Evolutionary conservation across 2,888 invertebrate species (phyloP).

Genomic region (Meta bourneti): DNA sequence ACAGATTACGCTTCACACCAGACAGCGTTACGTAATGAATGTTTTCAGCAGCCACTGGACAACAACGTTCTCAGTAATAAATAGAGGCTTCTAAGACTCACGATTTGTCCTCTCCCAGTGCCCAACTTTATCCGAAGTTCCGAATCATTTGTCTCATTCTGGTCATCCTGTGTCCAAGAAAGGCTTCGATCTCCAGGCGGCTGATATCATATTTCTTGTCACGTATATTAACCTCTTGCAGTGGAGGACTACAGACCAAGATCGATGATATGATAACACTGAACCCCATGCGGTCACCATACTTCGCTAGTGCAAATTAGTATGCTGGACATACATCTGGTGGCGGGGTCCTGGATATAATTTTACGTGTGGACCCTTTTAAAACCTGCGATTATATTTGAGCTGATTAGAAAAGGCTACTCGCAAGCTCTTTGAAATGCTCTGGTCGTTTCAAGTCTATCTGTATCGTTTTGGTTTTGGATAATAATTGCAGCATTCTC

Average conservation of each 20-base stretch:
- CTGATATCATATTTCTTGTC: constrained; percentile 27
- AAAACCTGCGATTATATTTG: too few relatives aligned
- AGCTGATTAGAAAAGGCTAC: too few relatives aligned
- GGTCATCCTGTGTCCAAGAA: constrained; percentile 7
- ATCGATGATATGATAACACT: background rate
- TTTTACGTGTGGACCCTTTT: too few relatives aligned
- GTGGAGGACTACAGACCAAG: background rate
- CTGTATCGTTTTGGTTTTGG: too few relatives aligned
- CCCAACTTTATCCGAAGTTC: constrained; percentile 12
- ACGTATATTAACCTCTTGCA: background rate
- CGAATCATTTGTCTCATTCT: constrained; percentile 22
- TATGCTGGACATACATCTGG: background rate
- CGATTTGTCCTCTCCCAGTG: background rate
- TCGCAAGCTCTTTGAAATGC: too few relatives aligned
- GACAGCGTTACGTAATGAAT: too few relatives aligned
- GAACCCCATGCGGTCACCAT: background rate
- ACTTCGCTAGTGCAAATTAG: background rate
- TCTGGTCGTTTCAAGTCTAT: too few relatives aligned
- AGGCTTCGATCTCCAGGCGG: constrained; percentile 8
- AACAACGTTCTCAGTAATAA: background rate
- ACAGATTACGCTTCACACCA: too few relatives aligned
- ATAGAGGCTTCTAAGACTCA: background rate
- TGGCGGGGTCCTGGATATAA: too few relatives aligned
- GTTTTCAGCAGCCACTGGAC: too few relatives aligned
- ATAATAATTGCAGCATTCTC: too few relatives aligned